phyloP scores from a whole-genome alignment of 2,113 vertebrate species.

The Eublepharis macularius region DNA sequence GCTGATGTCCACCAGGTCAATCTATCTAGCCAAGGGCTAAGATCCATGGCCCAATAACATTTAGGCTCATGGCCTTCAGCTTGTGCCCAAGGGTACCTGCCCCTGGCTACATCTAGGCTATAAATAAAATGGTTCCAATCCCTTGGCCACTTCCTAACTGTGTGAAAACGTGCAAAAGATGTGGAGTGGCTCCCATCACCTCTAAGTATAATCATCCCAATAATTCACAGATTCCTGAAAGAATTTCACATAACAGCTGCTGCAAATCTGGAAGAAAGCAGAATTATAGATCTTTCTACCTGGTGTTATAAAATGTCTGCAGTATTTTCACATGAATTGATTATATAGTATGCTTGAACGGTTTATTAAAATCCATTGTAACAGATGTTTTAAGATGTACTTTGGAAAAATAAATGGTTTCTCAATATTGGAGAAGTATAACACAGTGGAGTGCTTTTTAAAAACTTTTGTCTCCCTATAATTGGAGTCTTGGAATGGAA shows the following conservation, averaged over 20 bases:
- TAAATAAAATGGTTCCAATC: too few species aligned
- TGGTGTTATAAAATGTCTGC: background rate
- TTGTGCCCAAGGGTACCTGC: too few species aligned
- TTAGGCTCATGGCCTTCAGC: too few species aligned
- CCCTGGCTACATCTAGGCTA: too few species aligned
- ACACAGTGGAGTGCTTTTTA: background rate
- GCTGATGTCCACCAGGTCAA: too few species aligned
- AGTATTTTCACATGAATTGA: background rate
- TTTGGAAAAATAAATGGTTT: background rate
- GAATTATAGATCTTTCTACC: background rate
- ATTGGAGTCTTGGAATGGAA: constrained; percentile 29
- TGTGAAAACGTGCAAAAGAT: too few species aligned
- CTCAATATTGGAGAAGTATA: constrained; percentile 10
- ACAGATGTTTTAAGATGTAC: background rate
- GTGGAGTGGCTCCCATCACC: too few species aligned
- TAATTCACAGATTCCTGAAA: background rate
- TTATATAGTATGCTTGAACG: background rate
- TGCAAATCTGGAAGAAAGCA: constrained; percentile 23
- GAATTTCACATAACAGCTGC: background rate
- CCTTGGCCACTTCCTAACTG: too few species aligned
- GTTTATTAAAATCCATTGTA: background rate
- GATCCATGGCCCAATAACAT: too few species aligned
- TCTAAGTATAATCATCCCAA: background rate
- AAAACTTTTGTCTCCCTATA: constrained; percentile 26
- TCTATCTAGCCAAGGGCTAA: too few species aligned